Conservation (phyloP, 1,140 invertebrate species). For the Paracyclopina nana region DNA sequence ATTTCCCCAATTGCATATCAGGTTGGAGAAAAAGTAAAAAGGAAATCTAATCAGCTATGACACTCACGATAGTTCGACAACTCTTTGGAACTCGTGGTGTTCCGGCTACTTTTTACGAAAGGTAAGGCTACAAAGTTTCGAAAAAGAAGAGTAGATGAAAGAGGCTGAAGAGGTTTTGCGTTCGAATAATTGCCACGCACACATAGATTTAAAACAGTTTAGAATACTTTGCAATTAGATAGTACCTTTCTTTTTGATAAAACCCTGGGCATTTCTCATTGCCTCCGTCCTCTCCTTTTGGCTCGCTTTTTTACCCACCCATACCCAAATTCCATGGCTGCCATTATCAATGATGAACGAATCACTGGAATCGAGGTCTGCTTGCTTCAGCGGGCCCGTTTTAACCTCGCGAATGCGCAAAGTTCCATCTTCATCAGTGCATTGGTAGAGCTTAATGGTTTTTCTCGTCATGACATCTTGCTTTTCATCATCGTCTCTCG, state of each 20-base stretch:
- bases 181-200: too few species aligned
- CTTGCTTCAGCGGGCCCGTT: slow-evolving; percentile 51
- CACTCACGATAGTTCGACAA: too few species aligned
- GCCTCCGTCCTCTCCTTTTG: slow-evolving; percentile 49
- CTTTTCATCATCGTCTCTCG: not conserved
- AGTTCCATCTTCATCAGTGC: slow-evolving; percentile 53
- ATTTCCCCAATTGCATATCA: too few species aligned
- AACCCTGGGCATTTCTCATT: slow-evolving; percentile 64
- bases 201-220: too few species aligned
- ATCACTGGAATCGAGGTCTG: slow-evolving; percentile 57
- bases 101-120: too few species aligned
- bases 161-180: too few species aligned
- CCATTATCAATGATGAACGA: slow-evolving; percentile 71
- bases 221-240: not conserved
- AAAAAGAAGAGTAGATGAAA: too few species aligned
- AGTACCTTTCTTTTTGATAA: slow-evolving; percentile 61
- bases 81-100: too few species aligned
- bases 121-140: too few species aligned
- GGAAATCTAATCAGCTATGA: too few species aligned
- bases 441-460: slow-evolving; percentile 42
- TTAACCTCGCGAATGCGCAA: slow-evolving; percentile 71
- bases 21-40: too few species aligned
- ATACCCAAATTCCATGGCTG: slow-evolving; percentile 64
- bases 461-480: not conserved
- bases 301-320: slow-evolving; percentile 56